A percentile compares a stretch with the other conserved stretches of the same genome.
These are phyloP conservation scores for Artibeus jamaicensis DNA, from an alignment of 2,797 vertebrate genomes.

Conservation along the genomic window DNA sequence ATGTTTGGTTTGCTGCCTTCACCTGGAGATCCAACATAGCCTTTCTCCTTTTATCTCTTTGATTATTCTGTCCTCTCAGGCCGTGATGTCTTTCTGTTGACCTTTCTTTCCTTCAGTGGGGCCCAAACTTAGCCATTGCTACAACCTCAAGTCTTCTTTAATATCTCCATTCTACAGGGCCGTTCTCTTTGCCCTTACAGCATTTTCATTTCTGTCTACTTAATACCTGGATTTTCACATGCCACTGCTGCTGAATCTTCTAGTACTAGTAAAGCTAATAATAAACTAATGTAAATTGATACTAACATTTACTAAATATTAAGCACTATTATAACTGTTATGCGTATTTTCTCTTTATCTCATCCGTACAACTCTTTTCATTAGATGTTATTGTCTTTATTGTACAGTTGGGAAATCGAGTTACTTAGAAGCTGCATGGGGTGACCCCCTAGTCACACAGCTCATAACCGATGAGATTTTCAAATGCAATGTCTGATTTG, in stretches of 20 bases:
- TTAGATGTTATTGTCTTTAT: background rate
- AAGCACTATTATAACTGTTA: background rate
- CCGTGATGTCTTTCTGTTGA: background rate
- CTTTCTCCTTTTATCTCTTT: background rate
- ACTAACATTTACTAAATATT: background rate
- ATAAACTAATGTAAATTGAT: background rate
- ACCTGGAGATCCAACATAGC: background rate
- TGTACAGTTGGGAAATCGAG: background rate
- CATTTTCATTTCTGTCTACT: background rate
- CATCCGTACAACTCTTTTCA: background rate
- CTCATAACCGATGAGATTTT: background rate
- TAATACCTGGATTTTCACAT: background rate
- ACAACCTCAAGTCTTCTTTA: background rate
- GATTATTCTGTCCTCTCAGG: background rate
- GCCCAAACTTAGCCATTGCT: background rate
- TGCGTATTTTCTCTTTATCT: background rate
- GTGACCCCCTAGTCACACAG: background rate
- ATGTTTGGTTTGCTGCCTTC: background rate
- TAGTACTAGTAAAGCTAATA: background rate
- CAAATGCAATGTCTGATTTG: background rate
- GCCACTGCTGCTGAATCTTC: background rate
- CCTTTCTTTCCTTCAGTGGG: background rate
- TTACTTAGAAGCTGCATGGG: background rate
- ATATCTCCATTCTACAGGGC: background rate
- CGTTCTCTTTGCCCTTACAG: background rate